A percentile compares a stretch with the other conserved stretches of the same genome.
Evolutionary conservation across 2,113 vertebrate species (phyloP).

Genomic region (Actenoides hombroni): DNA sequence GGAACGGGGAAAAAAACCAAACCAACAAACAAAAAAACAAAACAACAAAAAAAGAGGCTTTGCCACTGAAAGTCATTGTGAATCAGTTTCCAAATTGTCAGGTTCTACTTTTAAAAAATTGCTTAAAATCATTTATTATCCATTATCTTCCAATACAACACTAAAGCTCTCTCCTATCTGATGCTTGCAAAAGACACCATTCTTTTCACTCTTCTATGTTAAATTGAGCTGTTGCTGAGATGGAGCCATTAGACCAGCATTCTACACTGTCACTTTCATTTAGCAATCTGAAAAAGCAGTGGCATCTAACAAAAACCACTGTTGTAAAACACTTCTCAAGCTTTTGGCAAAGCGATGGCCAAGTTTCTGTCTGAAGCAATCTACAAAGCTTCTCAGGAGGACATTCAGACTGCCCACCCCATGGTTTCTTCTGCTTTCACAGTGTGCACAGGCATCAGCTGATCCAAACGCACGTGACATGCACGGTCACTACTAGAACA

Average conservation of each 20-base stretch:
- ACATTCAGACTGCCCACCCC: background rate
- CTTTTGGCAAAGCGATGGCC: background rate
- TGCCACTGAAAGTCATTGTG: background rate
- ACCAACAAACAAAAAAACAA: no score
- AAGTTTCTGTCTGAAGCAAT: background rate
- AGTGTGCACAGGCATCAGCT: no score
- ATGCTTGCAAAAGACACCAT: background rate
- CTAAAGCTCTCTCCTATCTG: background rate
- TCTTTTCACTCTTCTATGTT: background rate
- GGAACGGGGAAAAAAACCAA: accelerated
- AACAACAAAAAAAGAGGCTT: background rate
- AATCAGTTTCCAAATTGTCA: background rate
- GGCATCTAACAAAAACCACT: background rate
- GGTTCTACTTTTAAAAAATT: background rate
- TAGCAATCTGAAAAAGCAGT: background rate
- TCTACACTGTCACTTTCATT: background rate
- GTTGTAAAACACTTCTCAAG: background rate
- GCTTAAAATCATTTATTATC: background rate
- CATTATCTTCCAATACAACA: background rate
- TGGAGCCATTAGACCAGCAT: background rate
- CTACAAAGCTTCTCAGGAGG: background rate
- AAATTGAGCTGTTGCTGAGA: background rate
- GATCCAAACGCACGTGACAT: background rate
- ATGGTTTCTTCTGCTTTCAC: background rate
- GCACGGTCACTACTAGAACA: accelerated